These are phyloP conservation scores for Spheniscus humboldti DNA, from an alignment of 2,797 vertebrate species.

Conservation along the genomic window DNA sequence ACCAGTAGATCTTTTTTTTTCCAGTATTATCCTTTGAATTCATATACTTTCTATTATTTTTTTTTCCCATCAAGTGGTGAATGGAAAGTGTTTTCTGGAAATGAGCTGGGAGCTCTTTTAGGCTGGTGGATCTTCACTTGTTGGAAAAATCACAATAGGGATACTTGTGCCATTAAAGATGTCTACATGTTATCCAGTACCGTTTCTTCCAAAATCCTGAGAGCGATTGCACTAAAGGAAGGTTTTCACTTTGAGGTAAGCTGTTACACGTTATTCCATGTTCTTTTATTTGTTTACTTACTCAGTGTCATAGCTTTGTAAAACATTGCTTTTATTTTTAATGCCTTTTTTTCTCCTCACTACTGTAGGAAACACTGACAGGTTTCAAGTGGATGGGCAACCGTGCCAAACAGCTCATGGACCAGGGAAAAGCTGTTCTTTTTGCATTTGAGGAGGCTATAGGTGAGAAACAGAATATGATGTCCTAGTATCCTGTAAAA, in stretches of 20 bases:
- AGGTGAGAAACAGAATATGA: slow-evolving; percentile 75
- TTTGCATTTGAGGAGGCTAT: slow-evolving; percentile 99
- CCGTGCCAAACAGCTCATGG: slow-evolving; percentile 87
- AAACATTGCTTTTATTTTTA: background rate
- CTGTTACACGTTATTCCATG: background rate
- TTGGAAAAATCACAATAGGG: slow-evolving; percentile 85
- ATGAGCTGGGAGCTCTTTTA: slow-evolving; percentile 91
- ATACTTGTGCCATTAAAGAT: slow-evolving; percentile 78
- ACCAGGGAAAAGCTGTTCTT: slow-evolving; percentile 88
- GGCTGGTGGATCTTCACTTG: slow-evolving; percentile 96
- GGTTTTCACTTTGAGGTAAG: slow-evolving; percentile 97
- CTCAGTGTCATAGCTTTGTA: background rate
- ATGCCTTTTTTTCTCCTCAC: background rate
- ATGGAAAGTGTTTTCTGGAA: slow-evolving; percentile 95
- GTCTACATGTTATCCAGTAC: slow-evolving; percentile 96
- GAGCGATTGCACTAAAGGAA: slow-evolving; percentile 93
- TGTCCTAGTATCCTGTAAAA: background rate
- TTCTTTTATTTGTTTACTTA: background rate
- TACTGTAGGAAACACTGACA: slow-evolving; percentile 90
- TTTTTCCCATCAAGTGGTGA: slow-evolving; percentile 75
- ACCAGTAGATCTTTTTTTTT: background rate
- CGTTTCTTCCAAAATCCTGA: slow-evolving; percentile 95
- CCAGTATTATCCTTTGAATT: background rate
- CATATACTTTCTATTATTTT: background rate
- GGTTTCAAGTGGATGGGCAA: slow-evolving; percentile 99